Evolutionary conservation across 2,888 invertebrate genomes (phyloP), one percentile per base, ranked within the genome.

Genomic region (Geophilus truncorum): DNA sequence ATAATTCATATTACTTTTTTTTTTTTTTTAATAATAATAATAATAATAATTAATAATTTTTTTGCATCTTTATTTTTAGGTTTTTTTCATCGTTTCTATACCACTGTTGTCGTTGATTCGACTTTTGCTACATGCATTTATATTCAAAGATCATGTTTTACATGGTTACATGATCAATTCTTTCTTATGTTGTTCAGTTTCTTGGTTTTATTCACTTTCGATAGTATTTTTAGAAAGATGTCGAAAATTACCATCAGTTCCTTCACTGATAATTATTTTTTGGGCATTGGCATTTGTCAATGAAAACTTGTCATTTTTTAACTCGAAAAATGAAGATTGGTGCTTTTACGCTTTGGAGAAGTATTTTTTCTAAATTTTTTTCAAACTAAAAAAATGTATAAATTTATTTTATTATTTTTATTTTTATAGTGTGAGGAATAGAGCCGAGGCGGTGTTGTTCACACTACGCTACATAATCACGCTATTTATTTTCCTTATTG

Each of bases 221-320:
- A 89, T 98, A 79, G 90, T 97, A 77, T 87, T 91, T 34, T 89
- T 94, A 81, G 97, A 98, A 87, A 90, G 94, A 81, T 90, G 92
- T 84, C 93, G 91, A 86, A 90, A 93, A 80, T 86, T 97, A 79
- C 97, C 97, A 0, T 94, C 95, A 0, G 90, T 94, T 18, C 96
- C 96, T 6, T 92, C 95, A 0, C 89, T 96, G 3, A 88, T 98
- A 9, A 89, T 98, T 2, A 89, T 95, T 32, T 97, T 96, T 87
- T 97, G 97, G 96, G 93, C 95, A 0, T 87, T 95, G 85, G 91
- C 93, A 23, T 95, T 97, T 86, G 91, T 94, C 5, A 90, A 92
- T 30, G 96, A 97, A 87, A 96, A 95, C 87, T 88, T 97, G 82
- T 91, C 93, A 0, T 94, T 98, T 85, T 88, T 98, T 79, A 97